A percentile compares a stretch with the other conserved stretches of the same genome.
phyloP scores from a whole-genome alignment of 2,797 vertebrate species.

The Forpus xanthops region DNA sequence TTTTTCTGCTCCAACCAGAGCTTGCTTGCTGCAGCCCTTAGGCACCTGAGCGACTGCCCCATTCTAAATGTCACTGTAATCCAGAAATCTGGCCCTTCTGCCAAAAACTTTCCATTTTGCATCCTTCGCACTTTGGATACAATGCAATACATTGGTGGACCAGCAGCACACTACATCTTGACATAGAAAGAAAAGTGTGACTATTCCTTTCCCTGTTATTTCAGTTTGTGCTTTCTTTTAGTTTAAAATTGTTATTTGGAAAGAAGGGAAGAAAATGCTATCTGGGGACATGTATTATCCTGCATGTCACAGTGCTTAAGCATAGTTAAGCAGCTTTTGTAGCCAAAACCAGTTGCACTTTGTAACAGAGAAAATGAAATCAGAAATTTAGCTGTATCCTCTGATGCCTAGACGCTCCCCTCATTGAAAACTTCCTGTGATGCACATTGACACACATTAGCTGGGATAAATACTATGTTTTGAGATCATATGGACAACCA shows the following conservation, averaged over 20 bases:
- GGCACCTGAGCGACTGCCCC: not conserved
- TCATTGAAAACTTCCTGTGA: not conserved
- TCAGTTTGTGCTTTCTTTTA: not conserved
- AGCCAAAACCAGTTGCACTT: not conserved
- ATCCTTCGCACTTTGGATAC: not conserved
- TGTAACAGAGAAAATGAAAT: not conserved
- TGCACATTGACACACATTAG: not conserved
- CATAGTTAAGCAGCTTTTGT: not conserved
- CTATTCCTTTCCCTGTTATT: not conserved
- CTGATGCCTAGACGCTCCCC: too few relatives aligned
- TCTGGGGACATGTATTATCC: not conserved
- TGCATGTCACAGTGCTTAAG: not conserved
- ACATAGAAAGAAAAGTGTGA: accelerated
- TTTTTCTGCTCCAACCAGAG: not conserved
- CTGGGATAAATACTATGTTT: not conserved
- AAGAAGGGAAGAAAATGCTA: not conserved
- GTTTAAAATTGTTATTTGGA: not conserved
- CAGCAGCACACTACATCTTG: not conserved
- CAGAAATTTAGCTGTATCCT: not conserved
- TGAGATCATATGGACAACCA: not conserved
- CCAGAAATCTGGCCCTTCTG: not conserved
- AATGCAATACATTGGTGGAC: not conserved
- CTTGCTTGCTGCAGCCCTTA: not conserved
- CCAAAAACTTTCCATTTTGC: not conserved
- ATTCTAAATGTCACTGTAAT: not conserved